Percentiles rank a stretch among this genome's conserved stretches.
phyloP scores from a whole-genome alignment of 2,797 vertebrate species.

The Acomys russatus region DNA sequence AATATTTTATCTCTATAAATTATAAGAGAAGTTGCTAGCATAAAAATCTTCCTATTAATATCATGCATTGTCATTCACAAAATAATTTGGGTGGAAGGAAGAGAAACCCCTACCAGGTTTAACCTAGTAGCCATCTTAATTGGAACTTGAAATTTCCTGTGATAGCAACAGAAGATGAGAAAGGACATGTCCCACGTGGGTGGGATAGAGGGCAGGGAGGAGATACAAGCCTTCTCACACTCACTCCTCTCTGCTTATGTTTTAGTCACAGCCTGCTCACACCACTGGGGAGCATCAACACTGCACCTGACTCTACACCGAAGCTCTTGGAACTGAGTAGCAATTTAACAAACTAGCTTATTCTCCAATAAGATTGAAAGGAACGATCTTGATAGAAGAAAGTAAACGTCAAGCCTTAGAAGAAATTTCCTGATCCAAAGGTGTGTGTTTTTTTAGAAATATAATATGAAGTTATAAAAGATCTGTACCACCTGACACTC shows the following conservation, averaged over 20 bases:
- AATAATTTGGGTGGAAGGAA: neutral
- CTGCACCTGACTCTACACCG: neutral
- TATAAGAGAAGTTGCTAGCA: neutral
- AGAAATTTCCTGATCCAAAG: constrained; percentile 58
- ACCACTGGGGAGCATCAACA: constrained; percentile 37
- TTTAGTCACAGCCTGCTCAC: neutral
- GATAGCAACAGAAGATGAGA: neutral
- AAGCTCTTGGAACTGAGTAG: neutral
- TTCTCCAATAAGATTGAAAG: constrained; percentile 56
- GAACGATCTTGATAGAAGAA: constrained; percentile 67
- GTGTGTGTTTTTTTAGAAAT: neutral
- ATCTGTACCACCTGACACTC: constrained; percentile 61
- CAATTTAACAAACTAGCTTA: constrained; percentile 63
- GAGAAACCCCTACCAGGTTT: neutral
- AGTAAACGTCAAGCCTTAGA: constrained; percentile 55
- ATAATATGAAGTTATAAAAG: constrained; percentile 75
- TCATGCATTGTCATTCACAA: constrained; percentile 26
- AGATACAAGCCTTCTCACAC: neutral
- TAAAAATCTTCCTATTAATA: constrained; percentile 25
- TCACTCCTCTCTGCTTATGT: constrained; percentile 31
- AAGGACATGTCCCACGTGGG: neutral
- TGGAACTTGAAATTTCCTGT: constrained; percentile 35
- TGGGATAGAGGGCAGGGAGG: neutral
- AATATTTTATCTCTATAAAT: constrained; percentile 34
- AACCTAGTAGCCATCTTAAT: neutral